Base-by-base conservation (phyloP, 2,797 vertebrate species). In the Florisuga fusca region DNA sequence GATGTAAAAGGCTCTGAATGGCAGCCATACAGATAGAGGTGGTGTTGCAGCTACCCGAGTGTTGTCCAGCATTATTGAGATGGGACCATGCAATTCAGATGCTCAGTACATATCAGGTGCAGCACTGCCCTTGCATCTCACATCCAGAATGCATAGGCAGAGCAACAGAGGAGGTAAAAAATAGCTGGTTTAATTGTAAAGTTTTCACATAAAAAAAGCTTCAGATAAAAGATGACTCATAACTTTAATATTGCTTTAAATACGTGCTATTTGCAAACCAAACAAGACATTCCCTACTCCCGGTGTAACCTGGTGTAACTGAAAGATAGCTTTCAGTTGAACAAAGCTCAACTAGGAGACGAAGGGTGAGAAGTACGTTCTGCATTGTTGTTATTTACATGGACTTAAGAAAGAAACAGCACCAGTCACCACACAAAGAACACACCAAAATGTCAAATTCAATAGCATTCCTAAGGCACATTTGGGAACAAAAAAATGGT, bases 221-320 rank as follows among this genome's bases (percentile, higher is more conserved):
- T 71, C 75, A 87, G 88, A 87, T 95, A 90, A 91, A 88, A 36
- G 51, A 77, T 94, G 84, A 95, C 78, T 95, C 94, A 93, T 68
- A 94, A 87, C 50, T 82, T 91, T 68, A 93, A 93, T 76, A 96
- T 81, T 84, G 51, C 71, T 90, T 93, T 86, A 91, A 91, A 94
- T 94, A 84, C 88, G 78, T 81, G 76, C 71, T 85, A 90, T 95
- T 96, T 92, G 68, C 94, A 95, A 94, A 87, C 76, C 92, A 89
- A 95, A 94, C 81, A 96, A 81, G 77, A 85, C 87, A 83, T 92
- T 82, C 63, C 75, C 62, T 82, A 33, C 34, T 71, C 59, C n/a
- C 62, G 1, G 0, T 31, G 26, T n/a, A n/a, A n/a, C n/a, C n/a
- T n/a, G n/a, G n/a, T n/a, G n/a, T n/a, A n/a, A n/a, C n/a, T n/a